These are phyloP conservation scores for Psittacula derbiana DNA, from an alignment of 2,797 vertebrate genomes.

Conservation along the genomic window DNA sequence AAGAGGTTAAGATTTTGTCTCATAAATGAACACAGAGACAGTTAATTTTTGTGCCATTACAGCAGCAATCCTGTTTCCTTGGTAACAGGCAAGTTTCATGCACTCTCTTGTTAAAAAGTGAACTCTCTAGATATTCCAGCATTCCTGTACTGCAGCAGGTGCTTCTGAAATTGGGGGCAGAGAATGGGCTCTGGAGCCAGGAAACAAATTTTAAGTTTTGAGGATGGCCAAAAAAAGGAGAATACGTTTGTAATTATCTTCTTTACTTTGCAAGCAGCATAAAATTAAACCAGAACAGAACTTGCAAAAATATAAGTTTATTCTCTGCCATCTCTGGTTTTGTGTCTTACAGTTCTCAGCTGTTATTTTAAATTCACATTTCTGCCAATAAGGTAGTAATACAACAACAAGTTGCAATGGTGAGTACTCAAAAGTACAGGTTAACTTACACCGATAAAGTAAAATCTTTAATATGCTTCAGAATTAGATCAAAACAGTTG, in stretches of 20 bases:
- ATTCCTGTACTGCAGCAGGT: constrained; percentile 29
- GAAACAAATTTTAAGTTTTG: not conserved
- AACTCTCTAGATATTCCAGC: not conserved
- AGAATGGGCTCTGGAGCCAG: not conserved
- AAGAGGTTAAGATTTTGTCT: constrained; percentile 39
- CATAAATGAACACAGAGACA: not conserved
- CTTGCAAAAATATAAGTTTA: not conserved
- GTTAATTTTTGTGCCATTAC: constrained; percentile 36
- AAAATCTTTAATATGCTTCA: not conserved
- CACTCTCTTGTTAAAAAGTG: constrained; percentile 22
- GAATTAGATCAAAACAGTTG: not conserved
- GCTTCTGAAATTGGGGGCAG: constrained; percentile 11
- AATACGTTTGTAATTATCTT: not conserved
- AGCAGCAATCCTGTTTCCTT: constrained; percentile 43
- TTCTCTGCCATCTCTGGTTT: not conserved
- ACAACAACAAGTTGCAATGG: not conserved
- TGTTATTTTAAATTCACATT: not conserved
- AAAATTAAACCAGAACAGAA: not conserved
- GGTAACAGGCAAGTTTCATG: constrained; percentile 42
- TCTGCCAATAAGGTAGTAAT: not conserved
- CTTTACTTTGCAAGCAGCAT: not conserved
- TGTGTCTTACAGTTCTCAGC: not conserved
- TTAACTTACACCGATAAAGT: not conserved
- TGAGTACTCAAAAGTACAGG: not conserved
- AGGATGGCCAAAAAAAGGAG: not conserved